A percentile compares a stretch with the other conserved stretches of the same genome.
Conservation (phyloP, 2,888 invertebrate genomes). For the Coenonympha glycerion region DNA sequence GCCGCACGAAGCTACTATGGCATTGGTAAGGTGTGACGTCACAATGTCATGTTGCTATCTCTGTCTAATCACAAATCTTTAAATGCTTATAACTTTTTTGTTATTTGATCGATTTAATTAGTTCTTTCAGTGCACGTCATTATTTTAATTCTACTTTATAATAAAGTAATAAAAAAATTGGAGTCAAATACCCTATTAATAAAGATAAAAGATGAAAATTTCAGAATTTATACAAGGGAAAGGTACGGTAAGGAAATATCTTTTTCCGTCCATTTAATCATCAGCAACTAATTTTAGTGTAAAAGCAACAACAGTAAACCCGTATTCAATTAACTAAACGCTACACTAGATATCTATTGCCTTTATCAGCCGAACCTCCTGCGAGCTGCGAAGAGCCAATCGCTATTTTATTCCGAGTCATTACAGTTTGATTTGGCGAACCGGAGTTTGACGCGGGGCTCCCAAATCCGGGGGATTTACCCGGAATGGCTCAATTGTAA, state of each 20-base stretch:
- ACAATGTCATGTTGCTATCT: too few relatives aligned
- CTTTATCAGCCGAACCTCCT: conserved; percentile 26
- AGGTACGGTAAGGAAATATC: not conserved
- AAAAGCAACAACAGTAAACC: conserved; percentile 4
- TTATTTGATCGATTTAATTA: too few relatives aligned
- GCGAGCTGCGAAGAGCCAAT: conserved; percentile 21
- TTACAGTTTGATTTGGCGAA: conserved; percentile 32
- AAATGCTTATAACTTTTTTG: too few relatives aligned
- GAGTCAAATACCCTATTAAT: too few relatives aligned
- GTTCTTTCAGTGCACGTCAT: too few relatives aligned
- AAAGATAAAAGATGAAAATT: too few relatives aligned
- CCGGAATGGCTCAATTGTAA: conserved; percentile 26
- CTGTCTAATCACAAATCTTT: too few relatives aligned
- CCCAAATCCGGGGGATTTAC: conserved; percentile 28
- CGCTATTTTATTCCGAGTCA: conserved; percentile 30
- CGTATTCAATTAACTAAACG: conserved; percentile 54
- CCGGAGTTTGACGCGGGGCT: conserved; percentile 29
- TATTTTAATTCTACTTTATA: too few relatives aligned
- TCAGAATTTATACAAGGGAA: too few relatives aligned
- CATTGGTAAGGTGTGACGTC: too few relatives aligned
- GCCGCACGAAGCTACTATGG: too few relatives aligned
- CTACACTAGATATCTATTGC: conserved; percentile 30
- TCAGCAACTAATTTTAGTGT: not conserved
- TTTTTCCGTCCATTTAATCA: not conserved
- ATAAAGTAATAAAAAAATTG: too few relatives aligned